Evolutionary conservation across 1,140 invertebrate species (phyloP).

Genomic region (Megathymus violae): DNA sequence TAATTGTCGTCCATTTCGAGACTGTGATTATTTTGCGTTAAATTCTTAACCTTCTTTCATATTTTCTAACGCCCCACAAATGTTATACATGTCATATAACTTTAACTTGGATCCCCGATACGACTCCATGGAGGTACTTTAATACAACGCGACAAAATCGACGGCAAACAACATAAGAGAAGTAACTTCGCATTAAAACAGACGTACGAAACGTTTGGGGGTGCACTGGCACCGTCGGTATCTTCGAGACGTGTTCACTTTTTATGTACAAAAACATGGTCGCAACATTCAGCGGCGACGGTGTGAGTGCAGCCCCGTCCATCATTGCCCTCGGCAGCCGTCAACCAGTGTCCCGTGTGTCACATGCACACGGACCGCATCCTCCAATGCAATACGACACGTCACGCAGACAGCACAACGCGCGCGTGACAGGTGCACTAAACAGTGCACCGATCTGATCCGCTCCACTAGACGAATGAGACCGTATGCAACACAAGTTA

Average conservation of each 20-base stretch:
- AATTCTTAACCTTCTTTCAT: background rate
- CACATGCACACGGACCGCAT: background rate
- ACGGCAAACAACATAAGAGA: conserved; percentile 61
- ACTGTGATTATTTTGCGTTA: conserved; percentile 6
- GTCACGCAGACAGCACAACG: no score
- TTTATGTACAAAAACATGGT: conserved; percentile 54
- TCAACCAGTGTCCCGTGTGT: background rate
- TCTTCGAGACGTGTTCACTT: conserved; percentile 47
- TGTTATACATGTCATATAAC: background rate
- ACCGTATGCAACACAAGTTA: conserved; percentile 35
- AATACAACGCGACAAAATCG: conserved; percentile 54
- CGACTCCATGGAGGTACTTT: background rate
- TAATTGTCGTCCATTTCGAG: conserved; percentile 5
- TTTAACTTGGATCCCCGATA: conserved; percentile 6
- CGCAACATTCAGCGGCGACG: conserved; percentile 38
- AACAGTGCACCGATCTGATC: no score
- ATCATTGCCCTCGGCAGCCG: conserved; percentile 2
- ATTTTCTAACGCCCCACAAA: conserved; percentile 6
- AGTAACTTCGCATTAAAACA: conserved; percentile 33
- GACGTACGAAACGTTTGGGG: conserved; percentile 15
- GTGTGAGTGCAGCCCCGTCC: conserved; percentile 34
- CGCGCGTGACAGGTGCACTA: background rate
- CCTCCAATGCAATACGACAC: background rate
- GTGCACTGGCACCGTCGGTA: conserved; percentile 32
- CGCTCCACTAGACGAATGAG: conserved; percentile 16